Base-by-base conservation (phyloP, 2,113 vertebrate genomes). In the Bagarius yarrelli region DNA sequence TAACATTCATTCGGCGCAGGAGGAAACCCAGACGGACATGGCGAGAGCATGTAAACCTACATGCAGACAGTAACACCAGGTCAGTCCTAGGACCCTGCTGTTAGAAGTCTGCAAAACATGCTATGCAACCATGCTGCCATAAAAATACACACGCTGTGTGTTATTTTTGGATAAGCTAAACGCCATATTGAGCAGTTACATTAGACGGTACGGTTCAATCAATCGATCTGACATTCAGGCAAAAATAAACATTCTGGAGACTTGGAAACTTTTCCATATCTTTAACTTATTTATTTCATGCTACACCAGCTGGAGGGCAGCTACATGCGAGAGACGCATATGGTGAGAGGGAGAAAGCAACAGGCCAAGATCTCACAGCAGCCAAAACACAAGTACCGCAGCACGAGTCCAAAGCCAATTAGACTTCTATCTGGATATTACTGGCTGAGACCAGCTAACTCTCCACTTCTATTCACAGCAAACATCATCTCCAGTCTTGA, bases 371-470 rank as follows among this genome's bases (percentile, higher is more conserved):
- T 59, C 72, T 34, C 44, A 13, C 44, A 2, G 52, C 36, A 80
- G 73, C 52, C 84, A 83, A 78, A 85, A 77, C 78, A 2, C 63
- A 80, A 83, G 78, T 69, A 83, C 67, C 57, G 30, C n/a, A 70
- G 30, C 66, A 75, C 6, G 25, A 83, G 69, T 66, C 66, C n/a
- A 72, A 66, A 72, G 81, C 76, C 79, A 85, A 82, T 85, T 79
- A 83, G 73, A 80, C 66, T 67, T 63, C 50, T 59, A 32, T 79
- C 34, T 63, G 73, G 61, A 11, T 81, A 59, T 19, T 19, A 74
- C 23, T 25, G n/a, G 79, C 60, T 14, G 52, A 67, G 61, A 50
- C 18, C 61, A 81, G n/a, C 50, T 13, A 21, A 9, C 72, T 75
- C 61, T 32, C 50, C 73, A 47, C 72, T 69, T 67, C 34, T 67